These are phyloP conservation scores for Apteryx owenii DNA, from an alignment of 2,113 vertebrate species.

Conservation along the genomic window DNA sequence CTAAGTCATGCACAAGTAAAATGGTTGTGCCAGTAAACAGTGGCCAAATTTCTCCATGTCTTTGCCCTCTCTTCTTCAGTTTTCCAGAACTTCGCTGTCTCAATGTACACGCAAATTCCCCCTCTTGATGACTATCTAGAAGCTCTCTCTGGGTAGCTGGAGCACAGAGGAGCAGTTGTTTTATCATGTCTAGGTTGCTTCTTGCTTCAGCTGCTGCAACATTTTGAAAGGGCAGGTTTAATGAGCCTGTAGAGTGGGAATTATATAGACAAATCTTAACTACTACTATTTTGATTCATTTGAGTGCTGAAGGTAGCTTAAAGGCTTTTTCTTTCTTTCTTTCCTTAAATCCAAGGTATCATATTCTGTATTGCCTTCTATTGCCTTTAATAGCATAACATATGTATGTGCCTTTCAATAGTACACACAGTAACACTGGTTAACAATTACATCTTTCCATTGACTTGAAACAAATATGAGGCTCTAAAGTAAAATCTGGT, in stretches of 20 bases:
- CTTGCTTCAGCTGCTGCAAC: background rate
- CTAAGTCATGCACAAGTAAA: background rate
- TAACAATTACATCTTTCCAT: background rate
- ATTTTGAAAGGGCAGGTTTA: constrained; percentile 26
- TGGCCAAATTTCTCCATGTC: background rate
- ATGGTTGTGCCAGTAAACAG: background rate
- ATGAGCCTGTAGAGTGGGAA: background rate
- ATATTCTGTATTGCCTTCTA: background rate
- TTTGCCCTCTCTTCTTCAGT: background rate
- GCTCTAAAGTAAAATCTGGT: background rate
- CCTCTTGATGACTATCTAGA: background rate
- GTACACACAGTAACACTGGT: background rate
- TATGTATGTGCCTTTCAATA: background rate
- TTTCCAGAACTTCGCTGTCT: background rate
- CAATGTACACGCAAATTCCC: background rate
- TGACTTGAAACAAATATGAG: background rate
- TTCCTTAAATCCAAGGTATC: background rate
- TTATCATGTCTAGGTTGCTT: background rate
- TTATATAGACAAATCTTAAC: background rate
- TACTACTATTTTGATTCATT: background rate
- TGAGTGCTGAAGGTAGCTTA: background rate
- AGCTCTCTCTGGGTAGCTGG: background rate
- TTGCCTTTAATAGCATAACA: background rate
- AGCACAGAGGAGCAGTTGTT: background rate
- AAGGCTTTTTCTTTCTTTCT: background rate